Percentiles rank a stretch among this genome's conserved stretches.
Conservation (phyloP, 37 sponge, comb jelly and placozoan species). For the Lycopodina hypogea region DNA sequence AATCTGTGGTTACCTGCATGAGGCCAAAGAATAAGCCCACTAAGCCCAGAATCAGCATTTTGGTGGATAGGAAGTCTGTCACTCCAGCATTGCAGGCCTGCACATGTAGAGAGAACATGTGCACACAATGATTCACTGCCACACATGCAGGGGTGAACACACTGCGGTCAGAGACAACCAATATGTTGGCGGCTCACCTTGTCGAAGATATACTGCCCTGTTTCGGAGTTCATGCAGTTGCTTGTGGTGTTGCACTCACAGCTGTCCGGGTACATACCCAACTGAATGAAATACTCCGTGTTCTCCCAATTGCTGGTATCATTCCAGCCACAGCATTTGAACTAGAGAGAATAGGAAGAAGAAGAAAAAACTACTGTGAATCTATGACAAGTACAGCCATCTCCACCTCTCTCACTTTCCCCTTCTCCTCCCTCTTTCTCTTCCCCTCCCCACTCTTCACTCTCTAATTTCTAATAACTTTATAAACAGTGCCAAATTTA, state of each 20-base stretch:
- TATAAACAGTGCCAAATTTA: too few relatives aligned
- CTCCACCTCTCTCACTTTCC: too few relatives aligned
- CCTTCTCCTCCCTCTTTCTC: too few relatives aligned
- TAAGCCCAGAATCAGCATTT: neutral
- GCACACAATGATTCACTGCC: neutral
- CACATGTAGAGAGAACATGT: neutral
- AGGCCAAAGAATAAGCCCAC: conserved; percentile 15
- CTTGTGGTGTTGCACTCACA: conserved; percentile 17
- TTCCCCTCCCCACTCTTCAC: too few relatives aligned
- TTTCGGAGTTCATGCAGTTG: neutral
- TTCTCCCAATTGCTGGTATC: conserved; percentile 9
- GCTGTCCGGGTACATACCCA: conserved; percentile 4
- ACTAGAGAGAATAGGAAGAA: conserved; percentile 8
- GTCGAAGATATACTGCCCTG: neutral
- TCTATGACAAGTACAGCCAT: too few relatives aligned
- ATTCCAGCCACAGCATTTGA: conserved; percentile 44
- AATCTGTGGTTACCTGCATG: conserved; percentile 5
- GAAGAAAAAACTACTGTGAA: neutral
- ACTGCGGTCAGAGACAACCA: too few relatives aligned
- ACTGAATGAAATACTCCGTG: neutral
- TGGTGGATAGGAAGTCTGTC: neutral
- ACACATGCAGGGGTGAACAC: neutral
- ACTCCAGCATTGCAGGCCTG: neutral
- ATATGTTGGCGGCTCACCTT: conserved; percentile 1
- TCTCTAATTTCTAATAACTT: too few relatives aligned